phyloP scores from a whole-genome alignment of 23 tunicate species.

The Ascidia mentula region DNA sequence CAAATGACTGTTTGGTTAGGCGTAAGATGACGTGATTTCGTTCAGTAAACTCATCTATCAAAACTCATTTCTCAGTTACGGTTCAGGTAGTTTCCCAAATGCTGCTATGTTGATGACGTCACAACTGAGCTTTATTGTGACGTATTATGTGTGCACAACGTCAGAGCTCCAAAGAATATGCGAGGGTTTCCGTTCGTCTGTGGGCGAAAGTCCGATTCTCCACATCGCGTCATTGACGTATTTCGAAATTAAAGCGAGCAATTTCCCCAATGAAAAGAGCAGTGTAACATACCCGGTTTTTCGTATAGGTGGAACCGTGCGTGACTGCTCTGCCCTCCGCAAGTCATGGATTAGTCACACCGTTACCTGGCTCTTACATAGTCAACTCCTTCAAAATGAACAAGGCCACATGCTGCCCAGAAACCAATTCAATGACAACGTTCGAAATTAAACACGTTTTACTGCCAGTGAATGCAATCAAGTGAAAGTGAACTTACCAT shows the following conservation, averaged over 20 bases:
- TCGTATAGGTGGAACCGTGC: neutral
- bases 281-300: neutral
- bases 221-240: neutral
- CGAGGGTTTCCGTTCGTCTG: neutral
- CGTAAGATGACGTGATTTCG: neutral
- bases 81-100: neutral
- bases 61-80: neutral
- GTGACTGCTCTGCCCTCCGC: neutral
- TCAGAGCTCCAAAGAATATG: neutral
- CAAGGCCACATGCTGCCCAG: neutral
- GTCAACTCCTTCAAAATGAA: neutral
- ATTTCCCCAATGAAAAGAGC: neutral
- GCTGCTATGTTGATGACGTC: neutral
- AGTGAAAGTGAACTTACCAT: neutral
- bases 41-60: neutral
- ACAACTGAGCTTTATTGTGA: slow-evolving; percentile 1
- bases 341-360: neutral
- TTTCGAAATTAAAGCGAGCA: neutral
- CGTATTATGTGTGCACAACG: neutral
- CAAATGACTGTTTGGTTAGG: too few species aligned
- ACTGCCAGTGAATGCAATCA: neutral
- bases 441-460: neutral
- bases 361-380: neutral
- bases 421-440: neutral
- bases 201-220: slow-evolving; percentile 1